Conservation (phyloP, 2,797 vertebrate species). For the Margarornis squamiger region DNA sequence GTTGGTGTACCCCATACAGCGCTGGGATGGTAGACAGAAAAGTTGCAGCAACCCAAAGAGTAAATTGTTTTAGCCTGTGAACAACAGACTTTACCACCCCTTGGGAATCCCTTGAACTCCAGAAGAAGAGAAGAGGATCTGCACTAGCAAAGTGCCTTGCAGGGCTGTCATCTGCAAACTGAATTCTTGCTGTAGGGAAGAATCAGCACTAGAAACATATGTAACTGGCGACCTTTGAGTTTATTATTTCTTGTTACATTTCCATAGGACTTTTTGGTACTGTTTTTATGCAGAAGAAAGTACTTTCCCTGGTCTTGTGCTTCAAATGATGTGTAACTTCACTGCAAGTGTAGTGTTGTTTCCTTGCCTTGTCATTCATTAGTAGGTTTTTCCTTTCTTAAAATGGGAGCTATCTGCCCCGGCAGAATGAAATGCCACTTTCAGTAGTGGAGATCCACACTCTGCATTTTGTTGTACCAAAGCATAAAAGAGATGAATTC, state of each 20-base stretch:
- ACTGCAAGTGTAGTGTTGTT: background rate
- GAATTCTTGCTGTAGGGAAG: slow-evolving; percentile 30
- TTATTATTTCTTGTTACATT: slow-evolving; percentile 7
- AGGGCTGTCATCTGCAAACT: slow-evolving; percentile 14
- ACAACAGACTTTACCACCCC: background rate
- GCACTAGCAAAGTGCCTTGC: background rate
- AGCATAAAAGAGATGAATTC: background rate
- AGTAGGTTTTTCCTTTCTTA: background rate
- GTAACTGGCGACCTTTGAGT: background rate
- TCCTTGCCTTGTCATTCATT: background rate
- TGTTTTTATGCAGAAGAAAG: slow-evolving; percentile 1
- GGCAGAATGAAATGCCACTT: background rate
- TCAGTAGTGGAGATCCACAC: background rate
- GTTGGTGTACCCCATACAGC: background rate
- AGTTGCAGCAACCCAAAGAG: background rate
- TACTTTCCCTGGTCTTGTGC: background rate
- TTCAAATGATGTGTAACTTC: background rate
- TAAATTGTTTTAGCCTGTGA: background rate
- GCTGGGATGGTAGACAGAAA: background rate
- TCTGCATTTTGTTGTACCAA: background rate
- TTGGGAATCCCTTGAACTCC: background rate
- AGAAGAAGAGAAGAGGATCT: background rate
- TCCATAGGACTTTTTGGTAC: background rate
- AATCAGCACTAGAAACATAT: slow-evolving; percentile 5
- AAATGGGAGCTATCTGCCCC: background rate